A percentile compares a stretch with the other conserved stretches of the same genome.
Evolutionary conservation across 2,113 vertebrate genomes (phyloP).

Genomic region (Empidonax alnorum): DNA sequence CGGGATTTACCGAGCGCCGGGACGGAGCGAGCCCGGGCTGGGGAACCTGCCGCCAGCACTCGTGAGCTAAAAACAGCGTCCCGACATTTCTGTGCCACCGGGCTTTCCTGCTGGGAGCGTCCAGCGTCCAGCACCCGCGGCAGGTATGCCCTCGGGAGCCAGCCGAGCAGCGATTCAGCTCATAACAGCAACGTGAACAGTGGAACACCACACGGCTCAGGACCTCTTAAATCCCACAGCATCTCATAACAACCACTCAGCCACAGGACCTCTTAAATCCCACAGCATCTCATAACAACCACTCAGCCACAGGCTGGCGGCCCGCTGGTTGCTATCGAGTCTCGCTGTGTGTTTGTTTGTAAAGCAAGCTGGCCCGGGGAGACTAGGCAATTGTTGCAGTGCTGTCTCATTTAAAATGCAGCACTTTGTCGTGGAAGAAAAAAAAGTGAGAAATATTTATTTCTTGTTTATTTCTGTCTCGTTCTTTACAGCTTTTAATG

Average conservation of each 20-base stretch:
- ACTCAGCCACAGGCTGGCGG: background rate
- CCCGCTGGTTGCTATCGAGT: background rate
- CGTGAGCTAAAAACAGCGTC: background rate
- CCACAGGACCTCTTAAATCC: background rate
- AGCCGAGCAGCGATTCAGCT: rapidly evolving
- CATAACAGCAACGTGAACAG: rapidly evolving
- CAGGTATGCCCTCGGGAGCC: background rate
- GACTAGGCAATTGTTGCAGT: rapidly evolving
- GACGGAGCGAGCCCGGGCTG: no score
- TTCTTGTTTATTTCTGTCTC: background rate
- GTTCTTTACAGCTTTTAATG: background rate
- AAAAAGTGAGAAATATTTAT: rapidly evolving
- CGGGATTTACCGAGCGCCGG: background rate
- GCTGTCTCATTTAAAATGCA: background rate
- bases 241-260: rapidly evolving
- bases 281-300: rapidly evolving
- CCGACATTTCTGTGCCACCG: no score
- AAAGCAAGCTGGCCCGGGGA: background rate
- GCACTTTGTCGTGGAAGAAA: rapidly evolving
- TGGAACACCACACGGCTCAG: rapidly evolving
- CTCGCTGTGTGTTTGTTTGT: no score
- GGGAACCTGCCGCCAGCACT: background rate
- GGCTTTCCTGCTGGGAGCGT: background rate
- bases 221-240: background rate
- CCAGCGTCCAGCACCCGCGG: rapidly evolving